phyloP scores from a whole-genome alignment of 2,797 vertebrate species.

The Tragelaphus oryx region DNA sequence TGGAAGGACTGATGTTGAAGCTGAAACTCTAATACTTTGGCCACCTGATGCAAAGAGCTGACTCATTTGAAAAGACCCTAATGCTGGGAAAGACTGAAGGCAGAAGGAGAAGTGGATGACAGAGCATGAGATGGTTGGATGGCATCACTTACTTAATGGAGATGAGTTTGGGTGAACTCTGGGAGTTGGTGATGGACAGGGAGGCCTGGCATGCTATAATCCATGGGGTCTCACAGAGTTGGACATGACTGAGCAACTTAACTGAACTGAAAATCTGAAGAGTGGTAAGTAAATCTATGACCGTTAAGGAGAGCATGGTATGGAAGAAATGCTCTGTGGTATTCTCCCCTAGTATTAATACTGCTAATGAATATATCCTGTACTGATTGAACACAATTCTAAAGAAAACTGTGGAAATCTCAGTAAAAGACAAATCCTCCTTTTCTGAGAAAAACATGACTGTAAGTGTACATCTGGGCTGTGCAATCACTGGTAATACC shows the following conservation, averaged over 20 bases:
- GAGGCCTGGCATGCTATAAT: not conserved
- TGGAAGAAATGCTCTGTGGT: not conserved
- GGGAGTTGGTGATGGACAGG: not conserved
- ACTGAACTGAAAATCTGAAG: not conserved
- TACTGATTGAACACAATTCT: not conserved
- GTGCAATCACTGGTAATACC: not conserved
- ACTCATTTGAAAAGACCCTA: not conserved
- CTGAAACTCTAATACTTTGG: not conserved
- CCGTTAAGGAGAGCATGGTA: not conserved
- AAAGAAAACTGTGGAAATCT: not conserved
- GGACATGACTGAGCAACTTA: fast-evolving
- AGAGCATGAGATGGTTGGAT: not conserved
- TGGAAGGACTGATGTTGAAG: not conserved
- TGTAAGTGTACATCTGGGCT: not conserved
- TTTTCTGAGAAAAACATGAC: not conserved
- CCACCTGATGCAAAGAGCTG: not conserved
- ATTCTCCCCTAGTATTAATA: not conserved
- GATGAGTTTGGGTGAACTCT: not conserved
- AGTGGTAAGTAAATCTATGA: not conserved
- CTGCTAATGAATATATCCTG: not conserved
- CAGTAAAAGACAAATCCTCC: not conserved
- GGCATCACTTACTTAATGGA: not conserved
- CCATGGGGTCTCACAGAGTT: fast-evolving
- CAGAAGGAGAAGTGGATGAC: not conserved
- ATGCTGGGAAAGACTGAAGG: not conserved